Evolutionary conservation across 2,888 invertebrate species (phyloP).

Genomic region (Cloeon dipterum): DNA sequence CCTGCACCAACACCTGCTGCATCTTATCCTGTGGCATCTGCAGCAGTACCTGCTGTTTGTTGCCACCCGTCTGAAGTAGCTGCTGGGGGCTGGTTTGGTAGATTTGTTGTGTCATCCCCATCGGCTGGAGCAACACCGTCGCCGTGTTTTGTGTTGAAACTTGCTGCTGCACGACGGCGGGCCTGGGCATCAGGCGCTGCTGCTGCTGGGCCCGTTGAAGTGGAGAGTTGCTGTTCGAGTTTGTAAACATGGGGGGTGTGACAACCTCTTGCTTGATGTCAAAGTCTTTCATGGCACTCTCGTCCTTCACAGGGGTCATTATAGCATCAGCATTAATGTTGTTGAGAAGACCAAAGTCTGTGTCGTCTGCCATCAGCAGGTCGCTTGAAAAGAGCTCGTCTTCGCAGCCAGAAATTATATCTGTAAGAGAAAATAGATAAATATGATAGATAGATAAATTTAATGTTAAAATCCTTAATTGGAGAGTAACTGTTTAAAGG

Average conservation of each 20-base stretch:
- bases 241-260: neutral
- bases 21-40: slow-evolving; percentile 11
- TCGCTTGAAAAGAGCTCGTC: slow-evolving; percentile 33
- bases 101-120: neutral
- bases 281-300: no score
- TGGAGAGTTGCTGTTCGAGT: no score
- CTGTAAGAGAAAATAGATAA: slow-evolving; percentile 20
- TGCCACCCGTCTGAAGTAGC: slow-evolving; percentile 1
- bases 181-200: slow-evolving; percentile 1
- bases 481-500: no score
- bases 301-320: no score
- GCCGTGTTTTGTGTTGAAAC: neutral
- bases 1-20: slow-evolving; percentile 31
- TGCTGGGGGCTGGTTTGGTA: neutral
- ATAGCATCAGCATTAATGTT: slow-evolving; percentile 12
- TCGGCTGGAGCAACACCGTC: neutral
- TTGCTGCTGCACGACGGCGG: neutral
- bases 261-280: no score
- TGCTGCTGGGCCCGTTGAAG: neutral
- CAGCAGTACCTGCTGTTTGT: slow-evolving; percentile 8
- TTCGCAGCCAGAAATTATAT: slow-evolving; percentile 40
- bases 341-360: slow-evolving; percentile 22
- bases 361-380: slow-evolving; percentile 24
- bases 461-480: no score
- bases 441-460: neutral